Evolutionary conservation across 2,113 vertebrate genomes (phyloP), one percentile per base, ranked within the genome.

Genomic region (Poecilia latipinna): DNA sequence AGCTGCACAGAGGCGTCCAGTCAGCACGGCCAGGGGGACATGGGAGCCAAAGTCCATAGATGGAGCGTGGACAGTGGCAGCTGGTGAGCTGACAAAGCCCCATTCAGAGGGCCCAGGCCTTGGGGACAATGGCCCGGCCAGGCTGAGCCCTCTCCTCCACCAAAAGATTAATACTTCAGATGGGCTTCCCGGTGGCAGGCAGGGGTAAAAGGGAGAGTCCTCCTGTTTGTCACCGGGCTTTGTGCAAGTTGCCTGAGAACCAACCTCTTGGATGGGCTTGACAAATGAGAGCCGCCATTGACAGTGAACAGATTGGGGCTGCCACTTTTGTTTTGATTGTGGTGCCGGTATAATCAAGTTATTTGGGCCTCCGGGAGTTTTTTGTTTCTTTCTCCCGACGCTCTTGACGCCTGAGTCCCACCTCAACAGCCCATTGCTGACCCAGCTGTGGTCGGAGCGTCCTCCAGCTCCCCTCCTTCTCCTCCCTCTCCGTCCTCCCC

Each of bases 101-200:
- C 91, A 94, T 95, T 95, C 93, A 95, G 88, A 89, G 87, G 83
- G 84, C 87, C 91, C 73, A 81, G 92, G 90, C 83, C 92, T 42
- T 77, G 86, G 90, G 92, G 92, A 95, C 93, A 94, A 95, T 94
- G 92, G 91, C 87, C 87, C 88, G 89, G 91, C 88, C 90, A 90
- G 85, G 88, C 91, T 91, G 90, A 92, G 90, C 91, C 87, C 90
- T 93, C 93, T 93, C 88, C 91, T 93, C 92, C 90, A 93, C 90
- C 85, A 93, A 92, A 91, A 94, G 93, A 94, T 95, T 94, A 95
- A 95, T 95, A 94, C 94, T 93, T 95, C 91, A 95, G 93, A 94
- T 93, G 93, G 90, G 89, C 91, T 93, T 92, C 91, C 91, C 92
- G 85, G 93, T 94, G 93, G 90, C 93, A 94, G 93, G 92, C 93